Percentiles rank a stretch among this genome's conserved stretches.
Evolutionary conservation across 2,888 invertebrate species (phyloP).

Genomic region (Pyrocoelia pectoralis): DNA sequence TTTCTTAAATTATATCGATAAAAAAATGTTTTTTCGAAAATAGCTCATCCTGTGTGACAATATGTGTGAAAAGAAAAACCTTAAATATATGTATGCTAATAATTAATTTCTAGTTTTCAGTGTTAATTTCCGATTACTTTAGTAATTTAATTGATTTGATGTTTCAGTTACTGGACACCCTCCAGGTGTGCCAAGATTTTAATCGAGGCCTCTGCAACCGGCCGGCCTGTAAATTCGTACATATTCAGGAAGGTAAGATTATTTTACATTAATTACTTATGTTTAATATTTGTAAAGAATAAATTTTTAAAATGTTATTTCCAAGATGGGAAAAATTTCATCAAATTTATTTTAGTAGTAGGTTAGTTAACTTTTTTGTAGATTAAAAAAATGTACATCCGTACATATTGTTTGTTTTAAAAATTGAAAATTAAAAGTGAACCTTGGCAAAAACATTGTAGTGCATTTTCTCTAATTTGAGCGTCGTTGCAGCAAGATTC

Average conservation of each 20-base stretch:
- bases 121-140: not conserved
- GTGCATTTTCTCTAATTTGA: too few relatives aligned
- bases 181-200: constrained; percentile 99
- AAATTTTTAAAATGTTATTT: too few relatives aligned
- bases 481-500: too few relatives aligned
- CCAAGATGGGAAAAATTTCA: too few relatives aligned
- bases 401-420: too few relatives aligned
- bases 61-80: not conserved
- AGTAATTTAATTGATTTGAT: constrained; percentile 31
- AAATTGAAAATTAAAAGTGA: too few relatives aligned
- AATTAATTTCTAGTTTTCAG: not conserved
- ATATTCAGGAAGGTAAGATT: constrained; percentile 92
- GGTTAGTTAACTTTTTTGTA: too few relatives aligned
- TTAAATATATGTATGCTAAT: not conserved
- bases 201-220: constrained; percentile 96
- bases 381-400: too few relatives aligned
- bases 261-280: too few relatives aligned
- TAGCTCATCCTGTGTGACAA: not conserved
- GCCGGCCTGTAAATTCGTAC: constrained; percentile 98
- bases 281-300: too few relatives aligned
- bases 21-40: not conserved
- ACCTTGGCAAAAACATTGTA: too few relatives aligned
- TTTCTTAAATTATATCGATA: constrained; percentile 2
- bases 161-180: constrained; percentile 98
- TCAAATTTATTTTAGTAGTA: too few relatives aligned